Conservation (phyloP, 2,797 vertebrate species). For the Alectoris magna region DNA sequence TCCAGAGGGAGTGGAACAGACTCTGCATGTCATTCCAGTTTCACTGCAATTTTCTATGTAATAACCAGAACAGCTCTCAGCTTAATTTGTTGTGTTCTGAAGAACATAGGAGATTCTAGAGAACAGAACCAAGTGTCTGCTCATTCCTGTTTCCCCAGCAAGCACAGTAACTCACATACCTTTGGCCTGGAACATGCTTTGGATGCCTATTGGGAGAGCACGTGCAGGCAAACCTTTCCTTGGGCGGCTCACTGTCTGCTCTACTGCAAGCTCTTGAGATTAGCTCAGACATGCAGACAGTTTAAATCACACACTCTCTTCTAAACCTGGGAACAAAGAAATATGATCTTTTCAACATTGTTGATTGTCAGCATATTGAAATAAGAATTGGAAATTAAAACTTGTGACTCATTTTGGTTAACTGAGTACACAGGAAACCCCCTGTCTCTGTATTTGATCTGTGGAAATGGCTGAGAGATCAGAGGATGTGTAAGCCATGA, state of each 20-base stretch:
- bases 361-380: constrained; percentile 24
- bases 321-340: neutral
- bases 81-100: neutral
- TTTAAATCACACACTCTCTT: neutral
- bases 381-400: constrained; percentile 60
- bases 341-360: neutral
- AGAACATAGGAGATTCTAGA: neutral
- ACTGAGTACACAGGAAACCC: constrained; percentile 43
- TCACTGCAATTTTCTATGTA: neutral
- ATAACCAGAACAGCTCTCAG: neutral
- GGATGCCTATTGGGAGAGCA: neutral
- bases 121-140: neutral
- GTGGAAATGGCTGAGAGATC: constrained; percentile 68
- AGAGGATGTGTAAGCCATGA: constrained; percentile 47
- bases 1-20: neutral
- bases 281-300: neutral
- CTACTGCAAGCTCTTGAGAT: constrained; percentile 16
- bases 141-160: neutral
- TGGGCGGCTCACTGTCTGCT: constrained; percentile 2
- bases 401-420: constrained; percentile 17
- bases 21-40: neutral
- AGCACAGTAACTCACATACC: neutral
- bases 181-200: constrained; percentile 4
- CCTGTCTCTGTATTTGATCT: constrained; percentile 54
- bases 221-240: neutral